Conservation (phyloP, 2,797 vertebrate genomes). For the Enoplosus armatus region DNA sequence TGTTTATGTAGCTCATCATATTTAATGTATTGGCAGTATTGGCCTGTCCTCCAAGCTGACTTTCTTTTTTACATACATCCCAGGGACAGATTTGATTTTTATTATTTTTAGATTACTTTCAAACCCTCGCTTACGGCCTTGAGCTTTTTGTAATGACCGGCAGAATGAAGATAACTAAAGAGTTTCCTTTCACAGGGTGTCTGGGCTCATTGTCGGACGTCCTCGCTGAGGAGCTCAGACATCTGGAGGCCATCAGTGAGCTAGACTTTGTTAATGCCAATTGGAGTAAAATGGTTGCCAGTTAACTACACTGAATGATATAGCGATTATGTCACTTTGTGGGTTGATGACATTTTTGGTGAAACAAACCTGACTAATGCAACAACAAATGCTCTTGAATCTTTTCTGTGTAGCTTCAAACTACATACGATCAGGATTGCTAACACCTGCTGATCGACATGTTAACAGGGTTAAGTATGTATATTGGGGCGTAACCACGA, state of each 20-base stretch:
- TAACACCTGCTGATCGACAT: background rate
- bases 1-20: background rate
- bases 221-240: no score
- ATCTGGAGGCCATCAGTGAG: background rate
- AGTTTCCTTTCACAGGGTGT: background rate
- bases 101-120: background rate
- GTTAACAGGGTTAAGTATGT: no score
- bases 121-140: background rate
- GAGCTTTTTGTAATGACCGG: background rate
- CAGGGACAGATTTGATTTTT: background rate
- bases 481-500: no score
- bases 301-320: background rate
- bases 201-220: background rate
- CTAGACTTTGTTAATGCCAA: background rate
- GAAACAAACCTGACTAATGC: background rate
- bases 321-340: background rate
- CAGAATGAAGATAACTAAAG: background rate
- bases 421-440: background rate
- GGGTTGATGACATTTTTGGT: background rate
- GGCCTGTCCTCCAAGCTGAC: background rate
- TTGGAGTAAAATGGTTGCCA: background rate
- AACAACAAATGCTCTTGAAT: background rate
- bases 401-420: background rate
- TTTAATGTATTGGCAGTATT: background rate
- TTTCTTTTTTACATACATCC: background rate